phyloP scores from a whole-genome alignment of 2,113 vertebrate species.

The Sorex araneus region DNA sequence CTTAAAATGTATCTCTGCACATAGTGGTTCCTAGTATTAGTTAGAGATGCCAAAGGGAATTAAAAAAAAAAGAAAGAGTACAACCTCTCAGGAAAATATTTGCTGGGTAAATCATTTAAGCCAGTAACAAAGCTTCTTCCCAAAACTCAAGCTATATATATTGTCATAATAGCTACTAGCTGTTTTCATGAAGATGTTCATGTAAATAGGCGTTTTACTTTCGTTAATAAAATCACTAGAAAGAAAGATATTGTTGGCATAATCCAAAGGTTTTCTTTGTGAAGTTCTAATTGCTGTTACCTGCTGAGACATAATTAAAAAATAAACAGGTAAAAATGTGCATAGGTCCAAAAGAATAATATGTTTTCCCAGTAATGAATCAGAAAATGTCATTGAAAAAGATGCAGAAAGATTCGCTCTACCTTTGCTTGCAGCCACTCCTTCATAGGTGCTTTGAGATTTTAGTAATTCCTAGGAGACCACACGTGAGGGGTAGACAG shows the following conservation, averaged over 20 bases:
- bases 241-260: conserved; percentile 72
- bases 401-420: neutral
- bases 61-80: neutral
- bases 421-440: neutral
- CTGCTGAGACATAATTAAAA: conserved; percentile 73
- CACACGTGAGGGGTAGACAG: neutral
- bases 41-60: neutral
- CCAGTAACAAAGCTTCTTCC: conserved; percentile 6
- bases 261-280: conserved; percentile 52
- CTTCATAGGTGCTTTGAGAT: conserved; percentile 32
- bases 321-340: conserved; percentile 73
- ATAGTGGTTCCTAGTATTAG: neutral
- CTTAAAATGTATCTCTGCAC: neutral
- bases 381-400: conserved; percentile 43
- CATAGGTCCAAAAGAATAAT: conserved; percentile 30
- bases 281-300: conserved; percentile 57
- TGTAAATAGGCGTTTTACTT: conserved; percentile 65
- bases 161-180: conserved; percentile 50
- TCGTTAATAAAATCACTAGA: conserved; percentile 65
- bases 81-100: neutral
- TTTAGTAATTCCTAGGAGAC: too few relatives aligned
- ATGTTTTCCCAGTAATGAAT: conserved; percentile 45
- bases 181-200: conserved; percentile 65
- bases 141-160: neutral
- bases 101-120: neutral